Percentiles rank a stretch among this genome's conserved stretches.
Evolutionary conservation across 2,888 invertebrate genomes (phyloP).

Genomic region (Tortricodes alternella): DNA sequence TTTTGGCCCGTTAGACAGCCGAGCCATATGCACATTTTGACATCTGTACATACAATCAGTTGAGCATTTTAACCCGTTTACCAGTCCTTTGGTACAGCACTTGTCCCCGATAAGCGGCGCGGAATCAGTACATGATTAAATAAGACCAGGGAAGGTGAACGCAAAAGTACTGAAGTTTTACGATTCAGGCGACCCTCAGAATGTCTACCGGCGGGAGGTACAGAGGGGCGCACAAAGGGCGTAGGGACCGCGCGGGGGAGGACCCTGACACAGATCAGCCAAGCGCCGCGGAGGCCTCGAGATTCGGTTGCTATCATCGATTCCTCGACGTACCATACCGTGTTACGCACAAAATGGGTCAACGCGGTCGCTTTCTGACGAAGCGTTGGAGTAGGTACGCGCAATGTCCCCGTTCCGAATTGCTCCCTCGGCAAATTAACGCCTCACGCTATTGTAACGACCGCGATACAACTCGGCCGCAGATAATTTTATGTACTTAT

Average conservation of each 20-base stretch:
- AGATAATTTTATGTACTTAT: constrained; percentile 39
- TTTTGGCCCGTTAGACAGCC: too few species aligned
- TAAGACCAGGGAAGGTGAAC: constrained; percentile 60
- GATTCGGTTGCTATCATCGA: constrained; percentile 77
- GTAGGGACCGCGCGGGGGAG: constrained; percentile 68
- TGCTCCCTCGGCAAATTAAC: constrained; percentile 72
- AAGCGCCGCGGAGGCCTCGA: constrained; percentile 70
- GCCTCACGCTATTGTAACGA: constrained; percentile 49
- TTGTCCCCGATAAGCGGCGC: constrained; percentile 34
- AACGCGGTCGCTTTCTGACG: constrained; percentile 59
- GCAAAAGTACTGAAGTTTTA: constrained; percentile 73
- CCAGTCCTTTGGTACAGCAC: neutral
- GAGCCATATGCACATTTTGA: too few species aligned
- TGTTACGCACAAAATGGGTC: constrained; percentile 77
- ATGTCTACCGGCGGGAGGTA: constrained; percentile 57
- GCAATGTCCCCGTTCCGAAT: constrained; percentile 72
- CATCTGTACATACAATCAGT: too few species aligned
- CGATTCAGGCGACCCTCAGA: constrained; percentile 63
- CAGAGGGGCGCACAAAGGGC: constrained; percentile 56
- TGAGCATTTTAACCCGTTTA: too few species aligned
- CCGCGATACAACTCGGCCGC: constrained; percentile 52
- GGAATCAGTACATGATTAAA: constrained; percentile 62
- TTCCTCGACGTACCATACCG: constrained; percentile 67
- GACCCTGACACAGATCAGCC: constrained; percentile 81
- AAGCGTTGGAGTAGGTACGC: constrained; percentile 60